Base-by-base conservation (phyloP, 2,797 vertebrate species). In the Valencia hispanica region DNA sequence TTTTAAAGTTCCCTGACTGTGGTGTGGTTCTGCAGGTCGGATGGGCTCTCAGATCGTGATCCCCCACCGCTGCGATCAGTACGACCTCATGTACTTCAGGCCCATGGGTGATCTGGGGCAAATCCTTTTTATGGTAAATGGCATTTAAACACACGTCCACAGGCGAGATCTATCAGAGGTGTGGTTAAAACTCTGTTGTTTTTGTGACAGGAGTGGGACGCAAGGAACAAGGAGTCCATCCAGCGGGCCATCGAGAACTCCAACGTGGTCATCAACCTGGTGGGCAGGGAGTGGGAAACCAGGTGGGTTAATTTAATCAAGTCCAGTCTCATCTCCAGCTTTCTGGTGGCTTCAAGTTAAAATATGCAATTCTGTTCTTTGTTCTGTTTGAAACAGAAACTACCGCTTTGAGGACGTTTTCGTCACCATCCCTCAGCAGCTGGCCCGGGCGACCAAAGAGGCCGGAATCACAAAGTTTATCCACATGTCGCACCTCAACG, bases 61-160 rank as follows among this genome's bases (percentile, higher is more conserved):
- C 79, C 98, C 98, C 36, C 93, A 98, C 87, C 96, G 98, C 51
- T 97, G 96, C 90, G 98, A 99, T 72, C 92, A 93, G 70, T 99
- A 99, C 85, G 97, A 99, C 80, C 2, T 94, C 73, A 98, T 97
- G 96, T 92, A 98, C 79, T 91, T 99, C 55, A 95, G 91, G 78
- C 97, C 96, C 0, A 99, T 99, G 98, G 98, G 97, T 0, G 98
- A 99, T 91, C 95, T 99, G 47, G 98, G 98, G 32, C 98, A 99
- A 87, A 93, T 99, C 70, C 79, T 96, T 77, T 99, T 99, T 83
- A 73, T 97, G 94, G 98, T 99, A 93, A 95, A 78, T 48, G 68
- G 2, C 12, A 18, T 0, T 12, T 3, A 17, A 20, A 68, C 17
- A 1, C 22, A 0, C 4, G 32, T 17, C 12, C 39, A 18, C 48